phyloP scores from a whole-genome alignment of 2,888 invertebrate species.

The Volucella bombylans region DNA sequence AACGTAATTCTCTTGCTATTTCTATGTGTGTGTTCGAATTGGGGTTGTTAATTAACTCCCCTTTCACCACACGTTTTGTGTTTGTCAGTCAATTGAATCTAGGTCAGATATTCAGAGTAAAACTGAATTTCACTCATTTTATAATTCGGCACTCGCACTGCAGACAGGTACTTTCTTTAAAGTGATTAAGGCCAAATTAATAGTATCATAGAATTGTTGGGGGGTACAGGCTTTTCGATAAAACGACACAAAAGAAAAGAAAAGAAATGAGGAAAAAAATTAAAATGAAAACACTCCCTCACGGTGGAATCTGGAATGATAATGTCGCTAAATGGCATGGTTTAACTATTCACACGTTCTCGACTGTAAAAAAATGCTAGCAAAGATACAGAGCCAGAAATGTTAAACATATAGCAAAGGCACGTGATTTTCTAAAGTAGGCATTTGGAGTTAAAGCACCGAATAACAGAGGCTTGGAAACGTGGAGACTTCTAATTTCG shows the following conservation, averaged over 20 bases:
- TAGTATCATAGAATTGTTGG: background rate
- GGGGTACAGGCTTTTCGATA: background rate
- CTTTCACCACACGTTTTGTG: background rate
- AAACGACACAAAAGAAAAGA: background rate
- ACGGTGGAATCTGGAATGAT: conserved; percentile 28
- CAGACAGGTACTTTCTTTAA: conserved; percentile 7
- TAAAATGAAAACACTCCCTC: conserved; percentile 5
- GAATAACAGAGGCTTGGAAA: background rate
- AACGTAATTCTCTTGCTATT: conserved; percentile 21
- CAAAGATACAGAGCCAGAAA: background rate
- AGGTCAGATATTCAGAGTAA: conserved; percentile 24
- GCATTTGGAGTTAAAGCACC: conserved; percentile 2
- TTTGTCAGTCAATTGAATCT: conserved; percentile 28
- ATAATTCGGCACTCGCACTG: conserved; percentile 4
- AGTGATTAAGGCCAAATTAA: conserved; percentile 25
- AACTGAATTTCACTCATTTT: conserved; percentile 26
- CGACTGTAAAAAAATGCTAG: background rate
- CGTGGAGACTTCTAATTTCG: background rate
- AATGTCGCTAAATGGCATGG: conserved; percentile 32
- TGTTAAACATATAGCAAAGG: conserved; percentile 5
- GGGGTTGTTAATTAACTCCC: too few relatives aligned
- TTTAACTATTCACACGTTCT: conserved; percentile 43
- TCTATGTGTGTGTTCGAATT: background rate
- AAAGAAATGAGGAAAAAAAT: too few relatives aligned
- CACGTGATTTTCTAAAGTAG: conserved; percentile 31